A percentile compares a stretch with the other conserved stretches of the same genome.
Evolutionary conservation across 2,797 vertebrate species (phyloP).

Genomic region (Anomalospiza imberbis): DNA sequence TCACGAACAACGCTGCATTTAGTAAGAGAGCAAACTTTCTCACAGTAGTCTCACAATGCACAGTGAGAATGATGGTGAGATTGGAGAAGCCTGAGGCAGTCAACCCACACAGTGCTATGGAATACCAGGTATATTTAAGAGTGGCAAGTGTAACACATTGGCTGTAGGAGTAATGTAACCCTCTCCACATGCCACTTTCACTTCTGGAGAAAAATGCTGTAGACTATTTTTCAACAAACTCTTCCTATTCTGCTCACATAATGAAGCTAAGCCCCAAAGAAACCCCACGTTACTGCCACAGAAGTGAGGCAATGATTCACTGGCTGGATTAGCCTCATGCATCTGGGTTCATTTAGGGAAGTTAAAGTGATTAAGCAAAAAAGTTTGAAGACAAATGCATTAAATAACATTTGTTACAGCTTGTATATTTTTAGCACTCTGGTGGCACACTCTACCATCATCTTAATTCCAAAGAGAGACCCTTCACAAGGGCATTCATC

Average conservation of each 20-base stretch:
- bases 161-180: not conserved
- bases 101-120: accelerated
- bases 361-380: not conserved
- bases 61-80: not conserved
- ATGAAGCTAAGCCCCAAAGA: not conserved
- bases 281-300: accelerated
- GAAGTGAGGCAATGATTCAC: not conserved
- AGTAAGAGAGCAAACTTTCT: not conserved
- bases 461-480: not conserved
- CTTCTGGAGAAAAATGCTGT: not conserved
- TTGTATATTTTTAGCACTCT: not conserved
- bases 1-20: not conserved
- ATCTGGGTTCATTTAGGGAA: not conserved
- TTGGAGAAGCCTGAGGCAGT: not conserved
- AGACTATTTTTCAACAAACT: not conserved
- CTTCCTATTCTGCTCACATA: not conserved
- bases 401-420: not conserved
- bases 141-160: not conserved
- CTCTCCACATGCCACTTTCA: not conserved
- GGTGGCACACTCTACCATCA: not conserved
- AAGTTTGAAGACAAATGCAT: not conserved
- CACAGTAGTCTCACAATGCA: not conserved
- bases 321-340: not conserved
- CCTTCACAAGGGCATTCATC: not conserved
- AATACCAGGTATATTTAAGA: not conserved